Evolutionary conservation across 2,888 invertebrate genomes (phyloP).

Genomic region (Ctenicera cuprea): DNA sequence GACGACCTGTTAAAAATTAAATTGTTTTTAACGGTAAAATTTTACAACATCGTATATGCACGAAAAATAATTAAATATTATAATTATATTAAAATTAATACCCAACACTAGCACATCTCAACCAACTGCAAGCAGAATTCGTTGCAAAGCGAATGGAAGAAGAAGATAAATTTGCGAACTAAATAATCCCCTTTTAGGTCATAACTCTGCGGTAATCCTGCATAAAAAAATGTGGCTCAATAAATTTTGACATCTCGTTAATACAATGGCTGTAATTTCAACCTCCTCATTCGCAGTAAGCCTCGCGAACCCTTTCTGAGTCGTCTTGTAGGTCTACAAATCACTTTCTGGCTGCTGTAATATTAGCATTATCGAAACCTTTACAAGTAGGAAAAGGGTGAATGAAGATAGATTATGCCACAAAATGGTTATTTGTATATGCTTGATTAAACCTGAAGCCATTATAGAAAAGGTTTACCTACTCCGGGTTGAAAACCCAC

Average conservation of each 20-base stretch:
- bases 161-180: conserved; percentile 25
- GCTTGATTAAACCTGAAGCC: conserved; percentile 13
- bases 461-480: conserved; percentile 16
- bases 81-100: not conserved
- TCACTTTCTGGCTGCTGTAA: not conserved
- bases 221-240: conserved; percentile 22
- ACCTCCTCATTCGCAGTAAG: not conserved
- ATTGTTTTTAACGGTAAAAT: too few relatives aligned
- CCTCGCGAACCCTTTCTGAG: not conserved
- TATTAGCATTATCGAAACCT: conserved; percentile 6
- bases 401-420: conserved; percentile 1
- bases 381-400: conserved; percentile 4
- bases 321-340: conserved; percentile 1
- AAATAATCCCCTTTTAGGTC: conserved; percentile 24
- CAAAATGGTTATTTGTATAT: conserved; percentile 14
- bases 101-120: not conserved
- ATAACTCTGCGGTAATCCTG: conserved; percentile 21
- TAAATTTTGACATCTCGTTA: conserved; percentile 26
- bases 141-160: conserved; percentile 7
- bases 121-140: not conserved
- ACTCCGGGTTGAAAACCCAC: not conserved
- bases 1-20: too few relatives aligned
- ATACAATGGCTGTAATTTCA: conserved; percentile 21
- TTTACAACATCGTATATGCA: too few relatives aligned
- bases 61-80: too few relatives aligned